Evolutionary conservation across 2,113 vertebrate species (phyloP).

Genomic region (Ardeotis arabs): DNA sequence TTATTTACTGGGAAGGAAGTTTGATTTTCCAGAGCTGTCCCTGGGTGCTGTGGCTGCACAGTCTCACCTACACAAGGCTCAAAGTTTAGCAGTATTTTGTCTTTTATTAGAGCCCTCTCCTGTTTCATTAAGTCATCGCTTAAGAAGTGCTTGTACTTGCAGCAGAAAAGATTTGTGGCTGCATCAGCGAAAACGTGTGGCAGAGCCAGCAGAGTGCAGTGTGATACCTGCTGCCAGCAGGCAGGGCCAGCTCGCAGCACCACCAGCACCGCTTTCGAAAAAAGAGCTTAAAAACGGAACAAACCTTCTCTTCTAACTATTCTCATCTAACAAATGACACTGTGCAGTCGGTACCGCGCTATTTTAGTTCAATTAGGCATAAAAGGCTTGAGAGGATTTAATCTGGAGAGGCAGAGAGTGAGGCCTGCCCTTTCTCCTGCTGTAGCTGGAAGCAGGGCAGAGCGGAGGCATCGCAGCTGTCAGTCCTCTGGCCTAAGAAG

Average conservation of each 20-base stretch:
- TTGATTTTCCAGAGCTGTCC: background rate
- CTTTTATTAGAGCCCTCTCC: background rate
- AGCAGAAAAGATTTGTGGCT: background rate
- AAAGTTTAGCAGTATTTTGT: background rate
- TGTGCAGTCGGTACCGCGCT: background rate
- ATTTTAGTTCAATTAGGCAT: conserved; percentile 22
- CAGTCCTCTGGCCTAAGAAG: rapidly evolving
- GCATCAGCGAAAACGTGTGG: background rate
- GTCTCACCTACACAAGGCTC: background rate
- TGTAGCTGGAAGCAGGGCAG: background rate
- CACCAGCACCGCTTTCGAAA: background rate
- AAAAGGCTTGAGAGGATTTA: background rate
- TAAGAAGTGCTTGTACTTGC: rapidly evolving
- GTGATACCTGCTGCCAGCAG: background rate
- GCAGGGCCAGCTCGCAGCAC: background rate
- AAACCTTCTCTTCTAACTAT: background rate
- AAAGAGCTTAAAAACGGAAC: background rate
- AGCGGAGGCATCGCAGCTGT: background rate
- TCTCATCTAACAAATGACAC: background rate
- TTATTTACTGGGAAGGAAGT: background rate
- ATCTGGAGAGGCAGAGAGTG: background rate
- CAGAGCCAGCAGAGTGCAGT: conserved; percentile 43
- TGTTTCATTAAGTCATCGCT: background rate
- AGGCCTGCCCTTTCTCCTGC: background rate
- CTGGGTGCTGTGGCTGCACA: no score